Evolutionary conservation across 1,140 invertebrate genomes (phyloP).

Genomic region (Saccostrea echinata): DNA sequence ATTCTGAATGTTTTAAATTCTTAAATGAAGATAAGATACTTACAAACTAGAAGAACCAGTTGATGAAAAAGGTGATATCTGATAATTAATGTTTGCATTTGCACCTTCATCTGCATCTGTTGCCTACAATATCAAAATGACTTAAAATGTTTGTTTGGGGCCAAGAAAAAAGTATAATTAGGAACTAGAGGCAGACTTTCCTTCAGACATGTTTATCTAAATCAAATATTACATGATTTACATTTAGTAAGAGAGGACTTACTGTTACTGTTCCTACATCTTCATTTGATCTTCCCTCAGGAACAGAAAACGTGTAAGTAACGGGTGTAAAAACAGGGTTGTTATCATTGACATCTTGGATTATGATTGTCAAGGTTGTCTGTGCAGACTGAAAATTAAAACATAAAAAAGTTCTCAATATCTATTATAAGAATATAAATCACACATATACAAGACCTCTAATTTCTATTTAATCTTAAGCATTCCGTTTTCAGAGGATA

Average conservation of each 20-base stretch:
- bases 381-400: slow-evolving; percentile 60
- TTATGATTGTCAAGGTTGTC: slow-evolving; percentile 64
- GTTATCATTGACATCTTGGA: slow-evolving; percentile 72
- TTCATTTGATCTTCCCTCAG: slow-evolving; percentile 55
- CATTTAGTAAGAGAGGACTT: neutral
- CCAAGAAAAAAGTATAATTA: neutral
- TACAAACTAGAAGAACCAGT: slow-evolving; percentile 45
- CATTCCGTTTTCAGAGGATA: too few species aligned
- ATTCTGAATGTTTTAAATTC: too few species aligned
- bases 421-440: neutral
- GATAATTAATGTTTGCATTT: slow-evolving; percentile 50
- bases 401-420: neutral
- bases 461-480: neutral
- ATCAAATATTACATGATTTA: neutral
- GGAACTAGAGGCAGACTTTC: neutral
- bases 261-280: slow-evolving; percentile 66
- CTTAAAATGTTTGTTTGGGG: neutral
- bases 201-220: neutral
- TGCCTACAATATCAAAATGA: slow-evolving; percentile 54
- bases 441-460: neutral
- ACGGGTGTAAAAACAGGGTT: slow-evolving; percentile 62
- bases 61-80: slow-evolving; percentile 49
- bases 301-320: slow-evolving; percentile 58
- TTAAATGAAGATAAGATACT: neutral
- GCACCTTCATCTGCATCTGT: slow-evolving; percentile 56